Evolutionary conservation across 2,888 invertebrate genomes (phyloP), one percentile per base, ranked within the genome.

Genomic region (Urechis unicinctus): DNA sequence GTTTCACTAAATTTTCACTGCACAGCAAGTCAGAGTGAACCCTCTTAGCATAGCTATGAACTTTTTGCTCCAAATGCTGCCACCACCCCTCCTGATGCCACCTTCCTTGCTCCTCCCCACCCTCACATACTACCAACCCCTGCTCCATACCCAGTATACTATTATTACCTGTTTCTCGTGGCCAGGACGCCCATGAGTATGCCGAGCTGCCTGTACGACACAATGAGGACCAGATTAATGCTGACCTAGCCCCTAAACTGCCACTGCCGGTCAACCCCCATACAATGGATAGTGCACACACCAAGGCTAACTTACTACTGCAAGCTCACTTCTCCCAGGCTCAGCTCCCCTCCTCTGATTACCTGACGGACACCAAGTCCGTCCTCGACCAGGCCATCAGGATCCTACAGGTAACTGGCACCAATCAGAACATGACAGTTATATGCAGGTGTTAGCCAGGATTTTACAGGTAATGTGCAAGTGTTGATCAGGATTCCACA

Each of bases 341-440:
- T 4, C 80, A 83, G 30, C 79, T 98, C 53, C 95, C 96, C 0
- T 89, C 88, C 70, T 85, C 93, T 0, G 98, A 99, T 80, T 99
- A 97, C 77, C 81, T 87, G 54, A 96, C 97, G 0, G 98, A 99
- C 79, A 86, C 92, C 41, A 97, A 98, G 79, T 92, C 93, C 17
- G 93, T 96, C 0, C 82, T 99, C 50, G 98, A 99, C 80, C 96
- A 98, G 78, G 86, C 94, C 22, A 88, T 96, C 45, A 85, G 98
- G 72, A 91, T 98, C 2, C 31, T 60, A n/a, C 80, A 95, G 89
- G 95, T 63, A 43, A 30, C 42, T n/a, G n/a, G n/a, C n/a, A n/a
- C n/a, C n/a, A n/a, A n/a, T n/a, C n/a, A n/a, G n/a, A n/a, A n/a
- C n/a, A n/a, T n/a, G n/a, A 21, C 6, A 21, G 17, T 45, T 45